Percentiles rank a stretch among this genome's conserved stretches.
These are phyloP conservation scores for Gibbula magus DNA, from an alignment of 2,888 invertebrate genomes.

Conservation along the genomic window DNA sequence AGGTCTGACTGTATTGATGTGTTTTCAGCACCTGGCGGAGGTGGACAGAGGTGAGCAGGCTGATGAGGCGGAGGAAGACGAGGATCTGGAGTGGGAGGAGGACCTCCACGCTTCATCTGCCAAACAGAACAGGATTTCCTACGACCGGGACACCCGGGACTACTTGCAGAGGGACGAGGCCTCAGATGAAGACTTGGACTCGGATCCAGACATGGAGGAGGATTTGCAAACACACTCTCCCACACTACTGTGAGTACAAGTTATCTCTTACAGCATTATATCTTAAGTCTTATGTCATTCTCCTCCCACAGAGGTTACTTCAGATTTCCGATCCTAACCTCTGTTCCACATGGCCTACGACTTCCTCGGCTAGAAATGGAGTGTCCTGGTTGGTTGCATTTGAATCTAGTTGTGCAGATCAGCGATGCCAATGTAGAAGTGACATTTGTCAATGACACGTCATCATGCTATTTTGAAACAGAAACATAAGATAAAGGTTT, in stretches of 20 bases:
- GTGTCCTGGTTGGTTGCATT: no score
- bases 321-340: no score
- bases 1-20: neutral
- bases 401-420: no score
- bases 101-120: slow-evolving; percentile 31
- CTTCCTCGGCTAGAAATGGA: no score
- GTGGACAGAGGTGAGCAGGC: slow-evolving; percentile 60
- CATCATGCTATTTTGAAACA: no score
- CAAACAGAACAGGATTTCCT: slow-evolving; percentile 42
- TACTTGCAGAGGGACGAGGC: slow-evolving; percentile 57
- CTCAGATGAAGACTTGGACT: slow-evolving; percentile 41
- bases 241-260: neutral
- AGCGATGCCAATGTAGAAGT: no score
- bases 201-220: slow-evolving; percentile 52
- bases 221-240: slow-evolving; percentile 71
- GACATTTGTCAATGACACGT: no score
- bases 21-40: slow-evolving; percentile 49
- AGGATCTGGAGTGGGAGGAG: slow-evolving; percentile 47
- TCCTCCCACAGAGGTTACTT: no score
- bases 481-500: no score
- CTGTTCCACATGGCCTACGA: no score
- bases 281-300: no score
- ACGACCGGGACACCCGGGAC: slow-evolving; percentile 54
- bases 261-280: no score
- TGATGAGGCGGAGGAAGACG: slow-evolving; percentile 42